These are phyloP conservation scores for Embidobia sp. DNA, from an alignment of 2,888 invertebrate species.

Conservation along the genomic window DNA sequence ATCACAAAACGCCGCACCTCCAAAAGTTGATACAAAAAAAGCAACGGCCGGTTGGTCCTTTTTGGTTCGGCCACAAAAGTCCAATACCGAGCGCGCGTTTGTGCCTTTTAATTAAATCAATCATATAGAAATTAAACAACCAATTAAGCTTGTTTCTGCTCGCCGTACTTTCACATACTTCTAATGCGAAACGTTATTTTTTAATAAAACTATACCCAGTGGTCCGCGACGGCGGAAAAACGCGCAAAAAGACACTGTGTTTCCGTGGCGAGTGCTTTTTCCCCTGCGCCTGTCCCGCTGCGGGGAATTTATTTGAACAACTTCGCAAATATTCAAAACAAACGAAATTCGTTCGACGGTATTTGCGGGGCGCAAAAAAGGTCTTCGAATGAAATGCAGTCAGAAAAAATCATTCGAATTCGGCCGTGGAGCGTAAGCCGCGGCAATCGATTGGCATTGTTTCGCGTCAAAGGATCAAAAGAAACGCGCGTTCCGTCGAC, in stretches of 20 bases:
- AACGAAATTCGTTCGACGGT: constrained; percentile 45
- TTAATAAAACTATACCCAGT: constrained; percentile 48
- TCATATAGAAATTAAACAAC: constrained; percentile 43
- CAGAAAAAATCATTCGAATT: constrained; percentile 46
- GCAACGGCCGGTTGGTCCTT: too few species aligned
- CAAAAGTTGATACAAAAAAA: too few species aligned
- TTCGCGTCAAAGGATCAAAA: too few species aligned
- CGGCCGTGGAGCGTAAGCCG: constrained; percentile 41
- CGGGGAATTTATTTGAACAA: constrained; percentile 57
- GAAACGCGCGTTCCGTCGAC: too few species aligned
- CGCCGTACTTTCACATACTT: constrained; percentile 17
- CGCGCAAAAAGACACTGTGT: constrained; percentile 27
- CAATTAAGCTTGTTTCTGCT: constrained; percentile 49
- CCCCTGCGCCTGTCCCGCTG: constrained; percentile 35
- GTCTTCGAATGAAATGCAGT: constrained; percentile 42
- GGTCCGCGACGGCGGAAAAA: constrained; percentile 19
- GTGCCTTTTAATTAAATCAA: constrained; percentile 36
- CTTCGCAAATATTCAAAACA: constrained; percentile 54
- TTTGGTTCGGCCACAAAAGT: too few species aligned
- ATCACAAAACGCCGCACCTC: too few species aligned
- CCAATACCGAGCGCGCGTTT: too few species aligned
- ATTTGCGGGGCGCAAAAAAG: constrained; percentile 8
- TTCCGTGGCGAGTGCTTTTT: too few species aligned
- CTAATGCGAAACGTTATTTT: constrained; percentile 41
- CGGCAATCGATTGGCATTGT: constrained; percentile 32